phyloP scores from a whole-genome alignment of 2,888 invertebrate species.

The Automeris io region DNA sequence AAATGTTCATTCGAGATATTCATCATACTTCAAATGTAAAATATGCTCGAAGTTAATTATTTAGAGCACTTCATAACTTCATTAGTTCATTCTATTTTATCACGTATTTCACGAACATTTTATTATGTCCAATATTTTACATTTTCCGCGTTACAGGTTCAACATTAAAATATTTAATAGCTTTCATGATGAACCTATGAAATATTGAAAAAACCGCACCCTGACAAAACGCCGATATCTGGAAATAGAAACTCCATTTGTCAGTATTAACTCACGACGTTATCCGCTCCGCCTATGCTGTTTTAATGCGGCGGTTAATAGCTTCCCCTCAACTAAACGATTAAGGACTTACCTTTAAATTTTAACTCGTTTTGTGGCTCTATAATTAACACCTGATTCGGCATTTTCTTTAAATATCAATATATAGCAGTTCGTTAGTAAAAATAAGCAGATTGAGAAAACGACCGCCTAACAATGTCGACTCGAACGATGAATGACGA shows the following conservation, averaged over 20 bases:
- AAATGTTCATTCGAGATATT: neutral
- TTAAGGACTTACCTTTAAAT: slow-evolving; percentile 87
- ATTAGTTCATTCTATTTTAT: too few species aligned
- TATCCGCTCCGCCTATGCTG: slow-evolving; percentile 50
- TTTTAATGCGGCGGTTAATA: slow-evolving; percentile 42
- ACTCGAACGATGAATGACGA: slow-evolving; percentile 53
- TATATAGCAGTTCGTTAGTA: slow-evolving; percentile 56
- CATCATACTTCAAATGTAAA: neutral
- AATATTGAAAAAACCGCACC: slow-evolving; percentile 63
- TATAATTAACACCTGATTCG: slow-evolving; percentile 89
- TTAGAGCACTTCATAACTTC: too few species aligned
- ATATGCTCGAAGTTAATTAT: neutral
- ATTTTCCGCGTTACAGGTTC: too few species aligned
- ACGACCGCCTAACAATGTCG: slow-evolving; percentile 55
- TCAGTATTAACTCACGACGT: slow-evolving; percentile 67
- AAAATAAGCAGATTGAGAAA: slow-evolving; percentile 48
- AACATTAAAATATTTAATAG: too few species aligned
- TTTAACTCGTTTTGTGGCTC: slow-evolving; percentile 92
- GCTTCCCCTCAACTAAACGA: slow-evolving; percentile 27
- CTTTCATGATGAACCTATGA: slow-evolving; percentile 17
- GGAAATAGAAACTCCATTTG: slow-evolving; percentile 77
- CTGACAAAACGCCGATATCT: slow-evolving; percentile 70
- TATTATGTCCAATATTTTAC: too few species aligned
- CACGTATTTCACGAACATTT: too few species aligned
- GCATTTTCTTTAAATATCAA: slow-evolving; percentile 76